Conservation (phyloP, 2,797 vertebrate species). For the Geotrypetes seraphini region DNA sequence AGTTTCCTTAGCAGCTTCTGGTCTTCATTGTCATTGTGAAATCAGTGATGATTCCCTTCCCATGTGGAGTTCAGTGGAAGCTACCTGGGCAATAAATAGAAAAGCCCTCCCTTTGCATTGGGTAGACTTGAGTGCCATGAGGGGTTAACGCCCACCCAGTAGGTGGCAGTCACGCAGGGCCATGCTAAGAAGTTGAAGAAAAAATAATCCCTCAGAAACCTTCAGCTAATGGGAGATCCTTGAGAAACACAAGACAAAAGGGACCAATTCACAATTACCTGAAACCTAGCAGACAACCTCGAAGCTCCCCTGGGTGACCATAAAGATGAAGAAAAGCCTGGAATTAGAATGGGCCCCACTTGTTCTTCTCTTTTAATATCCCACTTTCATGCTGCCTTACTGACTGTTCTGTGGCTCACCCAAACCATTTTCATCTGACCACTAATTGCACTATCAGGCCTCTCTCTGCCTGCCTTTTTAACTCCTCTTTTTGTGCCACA, state of each 20-base stretch:
- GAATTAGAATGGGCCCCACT: conserved; percentile 3
- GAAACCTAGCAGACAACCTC: conserved; percentile 2
- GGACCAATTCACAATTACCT: conserved; percentile 9
- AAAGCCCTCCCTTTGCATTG: no score
- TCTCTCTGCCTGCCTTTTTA: background rate
- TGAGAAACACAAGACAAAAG: conserved; percentile 2
- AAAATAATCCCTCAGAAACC: no score
- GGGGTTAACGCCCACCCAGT: background rate
- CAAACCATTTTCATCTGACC: background rate
- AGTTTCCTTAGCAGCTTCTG: no score
- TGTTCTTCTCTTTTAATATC: background rate
- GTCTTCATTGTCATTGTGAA: no score
- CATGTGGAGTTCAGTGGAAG: no score
- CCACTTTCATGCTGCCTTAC: background rate
- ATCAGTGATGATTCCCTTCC: no score
- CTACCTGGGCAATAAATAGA: no score
- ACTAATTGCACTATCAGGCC: conserved; percentile 5
- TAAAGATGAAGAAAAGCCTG: conserved; percentile 1
- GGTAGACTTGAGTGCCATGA: no score
- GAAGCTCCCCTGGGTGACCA: background rate
- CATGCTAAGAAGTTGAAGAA: background rate
- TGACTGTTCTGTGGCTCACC: background rate
- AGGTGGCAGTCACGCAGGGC: background rate
- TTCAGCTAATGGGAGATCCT: background rate
- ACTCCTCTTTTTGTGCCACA: background rate